Percentiles rank a stretch among this genome's conserved stretches.
phyloP scores from a whole-genome alignment of 1,140 invertebrate genomes.

The Halotydeus destructor region DNA sequence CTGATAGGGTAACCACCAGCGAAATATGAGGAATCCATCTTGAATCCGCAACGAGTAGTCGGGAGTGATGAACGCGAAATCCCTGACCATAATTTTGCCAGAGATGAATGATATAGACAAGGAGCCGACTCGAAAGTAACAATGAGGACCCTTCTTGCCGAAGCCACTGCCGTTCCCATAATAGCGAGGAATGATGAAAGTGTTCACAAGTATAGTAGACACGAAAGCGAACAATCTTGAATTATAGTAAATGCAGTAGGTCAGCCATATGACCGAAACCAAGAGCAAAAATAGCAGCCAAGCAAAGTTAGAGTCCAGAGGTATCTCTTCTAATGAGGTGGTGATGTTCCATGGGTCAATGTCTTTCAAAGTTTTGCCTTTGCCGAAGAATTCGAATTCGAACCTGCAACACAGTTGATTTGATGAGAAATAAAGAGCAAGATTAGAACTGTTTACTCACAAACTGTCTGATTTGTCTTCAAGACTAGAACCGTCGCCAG shows the following conservation, averaged over 20 bases:
- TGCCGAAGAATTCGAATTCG: too few species aligned
- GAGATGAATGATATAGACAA: slow-evolving; percentile 80
- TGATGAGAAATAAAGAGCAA: too few species aligned
- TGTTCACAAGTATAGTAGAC: slow-evolving; percentile 67
- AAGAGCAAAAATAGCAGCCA: slow-evolving; percentile 56
- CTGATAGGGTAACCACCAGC: slow-evolving; percentile 84
- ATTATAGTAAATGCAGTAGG: slow-evolving; percentile 88
- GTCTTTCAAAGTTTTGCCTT: too few species aligned
- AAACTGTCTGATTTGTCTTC: too few species aligned
- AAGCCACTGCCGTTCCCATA: too few species aligned
- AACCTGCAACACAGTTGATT: too few species aligned
- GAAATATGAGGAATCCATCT: slow-evolving; percentile 90
- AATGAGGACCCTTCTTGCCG: neutral
- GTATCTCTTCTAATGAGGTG: slow-evolving; percentile 14
- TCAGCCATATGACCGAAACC: slow-evolving; percentile 61
- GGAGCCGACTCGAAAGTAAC: slow-evolving; percentile 36
- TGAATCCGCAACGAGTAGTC: slow-evolving; percentile 81
- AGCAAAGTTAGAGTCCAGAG: slow-evolving; percentile 48
- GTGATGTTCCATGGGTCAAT: slow-evolving; percentile 16
- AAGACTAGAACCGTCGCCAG: too few species aligned
- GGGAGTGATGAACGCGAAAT: slow-evolving; percentile 80
- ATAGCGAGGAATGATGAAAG: slow-evolving; percentile 42
- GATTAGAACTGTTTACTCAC: too few species aligned
- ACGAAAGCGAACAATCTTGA: slow-evolving; percentile 73
- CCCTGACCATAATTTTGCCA: slow-evolving; percentile 96